phyloP scores from a whole-genome alignment of 2,113 vertebrate genomes.

The Saguinus imperator region DNA sequence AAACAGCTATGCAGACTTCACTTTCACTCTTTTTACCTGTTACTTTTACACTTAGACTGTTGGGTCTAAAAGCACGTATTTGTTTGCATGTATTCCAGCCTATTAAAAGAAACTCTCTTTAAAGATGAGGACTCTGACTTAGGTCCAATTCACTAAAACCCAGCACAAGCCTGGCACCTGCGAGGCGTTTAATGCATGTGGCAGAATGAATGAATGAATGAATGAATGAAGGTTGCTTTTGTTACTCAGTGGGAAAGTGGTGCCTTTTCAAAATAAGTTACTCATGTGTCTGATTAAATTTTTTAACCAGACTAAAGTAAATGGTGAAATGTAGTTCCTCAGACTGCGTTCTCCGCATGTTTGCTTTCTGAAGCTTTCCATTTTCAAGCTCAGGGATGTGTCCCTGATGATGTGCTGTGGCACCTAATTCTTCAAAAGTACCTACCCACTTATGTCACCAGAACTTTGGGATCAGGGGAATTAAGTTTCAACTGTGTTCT shows the following conservation, averaged over 20 bases:
- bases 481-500: neutral
- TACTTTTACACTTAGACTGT: neutral
- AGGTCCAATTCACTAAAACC: neutral
- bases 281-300: neutral
- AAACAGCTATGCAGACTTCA: neutral
- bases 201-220: accelerated
- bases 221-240: accelerated
- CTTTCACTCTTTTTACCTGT: neutral
- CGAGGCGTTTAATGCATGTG: accelerated
- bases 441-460: no score
- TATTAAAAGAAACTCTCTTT: neutral
- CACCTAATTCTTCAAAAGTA: neutral
- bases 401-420: no score
- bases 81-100: accelerated
- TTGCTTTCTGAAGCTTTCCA: neutral
- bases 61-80: neutral
- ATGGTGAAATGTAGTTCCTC: neutral
- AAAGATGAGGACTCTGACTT: accelerated
- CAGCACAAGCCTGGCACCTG: no score
- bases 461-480: neutral
- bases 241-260: neutral
- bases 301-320: neutral
- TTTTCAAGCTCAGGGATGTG: neutral
- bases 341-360: accelerated
- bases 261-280: neutral